These are phyloP conservation scores for Engystomops pustulosus DNA, from an alignment of 2,113 vertebrate species.

Conservation along the genomic window DNA sequence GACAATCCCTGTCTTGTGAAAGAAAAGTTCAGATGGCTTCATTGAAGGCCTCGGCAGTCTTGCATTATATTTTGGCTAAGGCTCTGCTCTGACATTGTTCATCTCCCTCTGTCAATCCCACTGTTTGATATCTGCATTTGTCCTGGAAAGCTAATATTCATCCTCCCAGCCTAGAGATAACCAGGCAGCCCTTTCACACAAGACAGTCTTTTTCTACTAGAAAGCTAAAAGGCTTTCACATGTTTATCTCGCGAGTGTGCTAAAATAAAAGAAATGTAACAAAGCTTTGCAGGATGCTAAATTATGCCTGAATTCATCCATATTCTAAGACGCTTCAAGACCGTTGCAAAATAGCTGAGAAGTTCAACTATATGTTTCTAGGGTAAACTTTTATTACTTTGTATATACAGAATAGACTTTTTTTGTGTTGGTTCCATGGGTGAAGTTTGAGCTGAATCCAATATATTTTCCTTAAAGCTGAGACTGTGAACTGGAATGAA, in stretches of 20 bases:
- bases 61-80: slow-evolving; percentile 12
- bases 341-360: neutral
- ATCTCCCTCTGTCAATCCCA: neutral
- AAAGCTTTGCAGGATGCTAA: neutral
- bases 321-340: neutral
- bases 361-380: neutral
- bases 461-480: slow-evolving; percentile 21
- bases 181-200: neutral
- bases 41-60: slow-evolving; percentile 26
- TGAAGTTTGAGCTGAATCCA: slow-evolving; percentile 14
- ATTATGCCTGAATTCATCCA: neutral
- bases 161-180: neutral
- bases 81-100: slow-evolving; percentile 6
- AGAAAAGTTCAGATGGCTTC: neutral
- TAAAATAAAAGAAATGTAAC: slow-evolving; percentile 31
- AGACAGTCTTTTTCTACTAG: neutral
- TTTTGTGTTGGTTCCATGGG: slow-evolving; percentile 5
- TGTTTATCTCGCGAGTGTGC: slow-evolving; percentile 19
- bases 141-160: neutral
- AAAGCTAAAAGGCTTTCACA: slow-evolving; percentile 13
- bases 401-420: neutral
- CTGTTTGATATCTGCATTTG: slow-evolving; percentile 36
- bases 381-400: neutral
- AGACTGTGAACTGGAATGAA: slow-evolving; percentile 45
- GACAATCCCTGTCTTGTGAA: neutral